phyloP scores from a whole-genome alignment of 2,888 invertebrate genomes.

The Acleris laterana region DNA sequence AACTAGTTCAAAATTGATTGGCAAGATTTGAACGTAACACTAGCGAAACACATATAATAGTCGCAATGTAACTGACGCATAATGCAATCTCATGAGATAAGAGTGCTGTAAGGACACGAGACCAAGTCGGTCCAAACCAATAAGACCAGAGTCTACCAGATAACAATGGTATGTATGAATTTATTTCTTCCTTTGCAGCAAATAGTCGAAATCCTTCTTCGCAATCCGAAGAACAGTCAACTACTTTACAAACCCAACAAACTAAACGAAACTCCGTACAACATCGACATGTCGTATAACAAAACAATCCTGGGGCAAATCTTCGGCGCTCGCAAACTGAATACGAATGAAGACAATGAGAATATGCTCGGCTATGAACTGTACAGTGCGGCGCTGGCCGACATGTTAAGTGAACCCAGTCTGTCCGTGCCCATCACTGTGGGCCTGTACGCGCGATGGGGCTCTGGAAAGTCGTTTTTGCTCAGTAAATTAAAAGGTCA shows the following conservation, averaged over 20 bases:
- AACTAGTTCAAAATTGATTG: too few species aligned
- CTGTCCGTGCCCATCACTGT: conserved; percentile 98
- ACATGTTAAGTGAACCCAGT: conserved; percentile 98
- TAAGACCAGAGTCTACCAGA: too few species aligned
- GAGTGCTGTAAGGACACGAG: too few species aligned
- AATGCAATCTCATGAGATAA: too few species aligned
- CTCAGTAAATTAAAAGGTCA: conserved; percentile 95
- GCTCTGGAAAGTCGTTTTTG: conserved; percentile 98
- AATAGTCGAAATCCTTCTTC: conserved; percentile 95
- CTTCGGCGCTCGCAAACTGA: conserved; percentile 95
- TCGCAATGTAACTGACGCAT: too few species aligned
- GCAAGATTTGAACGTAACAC: too few species aligned
- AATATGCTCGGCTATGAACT: conserved; percentile 97
- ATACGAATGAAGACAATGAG: conserved; percentile 98
- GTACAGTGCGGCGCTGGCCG: conserved; percentile 96
- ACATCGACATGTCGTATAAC: conserved; percentile 97
- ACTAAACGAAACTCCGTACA: conserved; percentile 98
- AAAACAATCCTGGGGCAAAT: conserved; percentile 98
- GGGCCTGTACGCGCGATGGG: conserved; percentile 99
- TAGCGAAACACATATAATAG: too few species aligned
- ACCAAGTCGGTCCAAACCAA: too few species aligned
- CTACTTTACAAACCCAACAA: conserved; percentile 96
- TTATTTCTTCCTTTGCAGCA: conserved; percentile 72
- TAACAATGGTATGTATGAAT: not conserved
- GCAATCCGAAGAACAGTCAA: conserved; percentile 98